Base-by-base conservation (phyloP, 2,113 vertebrate genomes). In the Otocyon megalotis region DNA sequence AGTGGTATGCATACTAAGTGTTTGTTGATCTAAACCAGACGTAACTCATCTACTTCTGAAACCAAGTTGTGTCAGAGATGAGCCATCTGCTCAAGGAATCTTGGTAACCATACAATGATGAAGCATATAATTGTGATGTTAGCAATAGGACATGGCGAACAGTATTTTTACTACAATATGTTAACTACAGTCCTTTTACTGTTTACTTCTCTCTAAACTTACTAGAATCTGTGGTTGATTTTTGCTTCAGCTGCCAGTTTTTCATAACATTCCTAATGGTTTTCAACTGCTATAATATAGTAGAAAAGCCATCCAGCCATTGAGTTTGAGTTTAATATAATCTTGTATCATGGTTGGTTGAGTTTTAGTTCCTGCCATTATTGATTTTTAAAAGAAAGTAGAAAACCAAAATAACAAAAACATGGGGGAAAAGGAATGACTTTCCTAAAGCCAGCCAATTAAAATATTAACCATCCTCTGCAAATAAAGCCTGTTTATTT, bases 61-160 rank as follows among this genome's bases (percentile, higher is more conserved):
- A 90, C 54, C n/a, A 79, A 93, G 93, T 91, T 94, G 94, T 91
- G 72, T 97, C 60, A 32, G 94, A 97, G 96, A 86, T 71, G 88
- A 96, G 71, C 88, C 96, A 96, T 97, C 96, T 97, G 96, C 88
- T 93, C 43, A n/a, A 90, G 79, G 79, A 94, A 90, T 28, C 65
- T 85, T 63, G 82, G 56, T 91, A 79, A 30, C 74, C 37, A 77
- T 93, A 54, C 50, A 53, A 35, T 50, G 85, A 77, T 32, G 94
- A 89, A 88, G 90, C 82, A 10, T 89, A 11, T 83, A 94, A 43
- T 72, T 60, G 90, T 2, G 26, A 43, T 65, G 88, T 71, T 77
- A 77, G 87, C 85, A 54, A 13, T 17, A 63, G 97, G 87, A 28
- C 4, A 8, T 60, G 53, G 4, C 71, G 60, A 86, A 58, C 6